These are phyloP conservation scores for Brassicogethes aeneus DNA, from an alignment of 2,888 invertebrate species.

Conservation along the genomic window DNA sequence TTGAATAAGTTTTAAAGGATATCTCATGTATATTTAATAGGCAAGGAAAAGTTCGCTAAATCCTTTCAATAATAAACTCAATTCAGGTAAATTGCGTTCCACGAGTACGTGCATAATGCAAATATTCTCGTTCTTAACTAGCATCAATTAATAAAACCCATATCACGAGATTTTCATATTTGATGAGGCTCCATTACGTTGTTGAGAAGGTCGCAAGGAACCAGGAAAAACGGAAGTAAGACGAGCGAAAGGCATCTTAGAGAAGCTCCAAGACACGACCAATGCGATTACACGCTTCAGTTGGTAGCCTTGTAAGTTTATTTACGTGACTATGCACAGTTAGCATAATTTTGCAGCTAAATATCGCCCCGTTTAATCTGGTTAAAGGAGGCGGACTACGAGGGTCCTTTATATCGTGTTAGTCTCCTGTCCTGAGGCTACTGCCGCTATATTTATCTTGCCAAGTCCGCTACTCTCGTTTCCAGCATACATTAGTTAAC, in stretches of 20 bases:
- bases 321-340: slow-evolving; percentile 22
- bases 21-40: not conserved
- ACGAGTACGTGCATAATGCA: slow-evolving; percentile 36
- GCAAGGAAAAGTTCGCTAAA: not conserved
- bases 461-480: slow-evolving; percentile 30
- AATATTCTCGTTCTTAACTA: slow-evolving; percentile 35
- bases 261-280: not conserved
- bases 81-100: slow-evolving; percentile 5
- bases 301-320: slow-evolving; percentile 14
- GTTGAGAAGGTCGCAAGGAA: slow-evolving; percentile 10
- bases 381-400: slow-evolving; percentile 32
- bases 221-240: slow-evolving; percentile 9
- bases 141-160: slow-evolving; percentile 45
- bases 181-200: slow-evolving; percentile 38
- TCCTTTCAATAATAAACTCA: not conserved
- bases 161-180: slow-evolving; percentile 43
- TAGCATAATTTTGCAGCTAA: slow-evolving; percentile 25
- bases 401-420: slow-evolving; percentile 40
- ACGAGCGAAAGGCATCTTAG: slow-evolving; percentile 8
- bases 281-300: slow-evolving; percentile 15
- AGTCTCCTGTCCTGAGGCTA: slow-evolving; percentile 37
- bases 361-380: slow-evolving; percentile 35
- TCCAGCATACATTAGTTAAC: slow-evolving; percentile 35
- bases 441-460: slow-evolving; percentile 41
- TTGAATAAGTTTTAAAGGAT: too few relatives aligned